Percentiles rank a stretch among this genome's conserved stretches.
These are phyloP conservation scores for Scaptodrosophila lebanonensis DNA, from an alignment of 1,140 invertebrate species.

Conservation along the genomic window DNA sequence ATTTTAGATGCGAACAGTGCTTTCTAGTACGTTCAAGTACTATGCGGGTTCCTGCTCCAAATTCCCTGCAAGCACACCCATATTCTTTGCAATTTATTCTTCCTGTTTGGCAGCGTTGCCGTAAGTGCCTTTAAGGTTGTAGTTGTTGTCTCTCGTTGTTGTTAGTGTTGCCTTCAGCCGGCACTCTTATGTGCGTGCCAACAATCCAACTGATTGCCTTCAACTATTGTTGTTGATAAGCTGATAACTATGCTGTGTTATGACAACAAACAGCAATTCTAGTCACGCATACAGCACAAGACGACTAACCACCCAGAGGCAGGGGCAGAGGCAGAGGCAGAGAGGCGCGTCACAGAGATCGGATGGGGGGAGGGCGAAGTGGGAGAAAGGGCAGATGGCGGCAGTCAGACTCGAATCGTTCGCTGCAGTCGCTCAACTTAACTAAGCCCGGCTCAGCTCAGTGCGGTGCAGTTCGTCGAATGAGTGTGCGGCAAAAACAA, in stretches of 20 bases:
- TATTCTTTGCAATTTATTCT: conserved; percentile 37
- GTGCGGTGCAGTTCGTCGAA: conserved; percentile 8
- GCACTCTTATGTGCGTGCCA: conserved; percentile 26
- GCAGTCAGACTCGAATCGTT: too few species aligned
- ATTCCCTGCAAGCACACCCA: conserved; percentile 5
- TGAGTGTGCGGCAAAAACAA: background rate
- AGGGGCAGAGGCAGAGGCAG: conserved; percentile 6
- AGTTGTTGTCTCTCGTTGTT: conserved; percentile 15
- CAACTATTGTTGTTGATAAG: conserved; percentile 45
- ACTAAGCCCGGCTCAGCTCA: conserved; percentile 52
- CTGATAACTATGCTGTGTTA: conserved; percentile 60
- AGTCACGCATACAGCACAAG: conserved; percentile 44
- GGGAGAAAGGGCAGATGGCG: background rate
- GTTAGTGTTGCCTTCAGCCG: conserved; percentile 8
- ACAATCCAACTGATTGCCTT: conserved; percentile 8
- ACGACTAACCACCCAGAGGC: conserved; percentile 5
- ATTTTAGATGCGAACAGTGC: too few species aligned
- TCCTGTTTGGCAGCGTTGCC: conserved; percentile 29
- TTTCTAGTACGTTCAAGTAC: too few species aligned
- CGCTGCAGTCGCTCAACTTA: conserved; percentile 48
- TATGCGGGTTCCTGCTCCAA: too few species aligned
- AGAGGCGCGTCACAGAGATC: conserved; percentile 15
- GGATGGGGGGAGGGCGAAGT: background rate
- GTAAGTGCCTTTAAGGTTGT: conserved; percentile 22
- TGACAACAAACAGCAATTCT: conserved; percentile 60